Evolutionary conservation across 2,888 invertebrate genomes (phyloP), one percentile per base, ranked within the genome.

Genomic region (Chymomyza fuscimana): DNA sequence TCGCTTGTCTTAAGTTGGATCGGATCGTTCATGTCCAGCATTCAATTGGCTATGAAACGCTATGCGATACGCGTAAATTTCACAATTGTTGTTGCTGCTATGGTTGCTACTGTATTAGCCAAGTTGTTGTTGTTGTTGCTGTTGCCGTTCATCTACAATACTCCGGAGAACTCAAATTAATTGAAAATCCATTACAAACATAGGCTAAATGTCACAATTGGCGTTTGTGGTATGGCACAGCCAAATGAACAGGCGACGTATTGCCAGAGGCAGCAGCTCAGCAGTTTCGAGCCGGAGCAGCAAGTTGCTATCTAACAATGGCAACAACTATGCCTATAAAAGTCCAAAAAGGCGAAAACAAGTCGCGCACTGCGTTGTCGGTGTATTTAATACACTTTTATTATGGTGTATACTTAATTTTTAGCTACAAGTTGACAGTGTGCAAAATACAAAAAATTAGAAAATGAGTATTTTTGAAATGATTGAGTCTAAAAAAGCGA

Each of bases 121-220:
- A 50, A 15, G 67, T 50, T 68, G 74, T 19, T 69, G 65, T 12
- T 70, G 69, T 52, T 78, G 79, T 66, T 77, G 72, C 64, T 75
- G 72, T 72, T 64, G 87, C 82, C 81, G 78, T 56, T 78, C 82
- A 79, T 80, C 86, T 86, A 84, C 87, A 86, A 86, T 85, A 85
- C 87, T 84, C 89, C 81, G 88, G 88, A 86, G 89, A 89, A 87
- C 89, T 88, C 89, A 89, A 89, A 89, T 89, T 89, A 89, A 89
- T 89, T 89, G 88, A 86, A 89, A 89, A 89, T 80, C 81, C 80
- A 86, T 84, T 84, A 87, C 87, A 88, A 88, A 88, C 80, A 89
- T 85, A 86, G 80, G 86, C 89, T 87, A 88, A 88, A 89, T 88
- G 88, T 89, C 88, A 88, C 88, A 89, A 89, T 89, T 89, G 88